phyloP scores from a whole-genome alignment of 2,888 invertebrate genomes.

The Nemapogon koenigi region DNA sequence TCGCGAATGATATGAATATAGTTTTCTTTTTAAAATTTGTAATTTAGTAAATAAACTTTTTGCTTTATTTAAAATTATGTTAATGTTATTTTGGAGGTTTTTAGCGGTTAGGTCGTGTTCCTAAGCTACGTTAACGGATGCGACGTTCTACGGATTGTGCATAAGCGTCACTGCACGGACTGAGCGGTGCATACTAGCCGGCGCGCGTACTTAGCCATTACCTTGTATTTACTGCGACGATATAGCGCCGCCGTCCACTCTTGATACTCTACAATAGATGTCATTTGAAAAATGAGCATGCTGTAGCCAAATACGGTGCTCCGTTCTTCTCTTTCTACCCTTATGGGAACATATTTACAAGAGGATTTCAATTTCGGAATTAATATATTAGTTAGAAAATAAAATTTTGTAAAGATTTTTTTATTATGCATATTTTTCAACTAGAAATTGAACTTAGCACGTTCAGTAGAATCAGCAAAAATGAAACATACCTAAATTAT shows the following conservation, averaged over 20 bases:
- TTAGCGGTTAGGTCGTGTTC: constrained; percentile 55
- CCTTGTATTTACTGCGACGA: constrained; percentile 63
- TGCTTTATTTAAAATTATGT: constrained; percentile 25
- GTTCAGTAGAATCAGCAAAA: no score
- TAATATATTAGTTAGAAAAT: no score
- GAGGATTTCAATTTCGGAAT: no score
- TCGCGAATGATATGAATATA: constrained; percentile 46
- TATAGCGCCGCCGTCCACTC: constrained; percentile 25
- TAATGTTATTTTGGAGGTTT: constrained; percentile 47
- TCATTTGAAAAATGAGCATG: no score
- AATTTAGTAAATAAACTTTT: constrained; percentile 45
- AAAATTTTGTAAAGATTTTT: no score
- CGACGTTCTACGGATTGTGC: constrained; percentile 61
- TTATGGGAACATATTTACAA: no score
- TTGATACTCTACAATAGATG: no score
- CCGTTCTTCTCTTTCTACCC: no score
- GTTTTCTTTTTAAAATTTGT: constrained; percentile 36
- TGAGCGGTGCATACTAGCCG: constrained; percentile 60
- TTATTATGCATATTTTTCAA: no score
- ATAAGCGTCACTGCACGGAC: constrained; percentile 64
- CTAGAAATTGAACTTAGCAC: no score
- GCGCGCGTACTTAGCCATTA: constrained; percentile 66
- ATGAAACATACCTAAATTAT: no score
- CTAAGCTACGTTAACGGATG: constrained; percentile 46
- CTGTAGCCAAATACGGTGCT: no score